Evolutionary conservation across 1,140 invertebrate species (phyloP), one percentile per base, ranked within the genome.

Genomic region (Hermetia illucens): DNA sequence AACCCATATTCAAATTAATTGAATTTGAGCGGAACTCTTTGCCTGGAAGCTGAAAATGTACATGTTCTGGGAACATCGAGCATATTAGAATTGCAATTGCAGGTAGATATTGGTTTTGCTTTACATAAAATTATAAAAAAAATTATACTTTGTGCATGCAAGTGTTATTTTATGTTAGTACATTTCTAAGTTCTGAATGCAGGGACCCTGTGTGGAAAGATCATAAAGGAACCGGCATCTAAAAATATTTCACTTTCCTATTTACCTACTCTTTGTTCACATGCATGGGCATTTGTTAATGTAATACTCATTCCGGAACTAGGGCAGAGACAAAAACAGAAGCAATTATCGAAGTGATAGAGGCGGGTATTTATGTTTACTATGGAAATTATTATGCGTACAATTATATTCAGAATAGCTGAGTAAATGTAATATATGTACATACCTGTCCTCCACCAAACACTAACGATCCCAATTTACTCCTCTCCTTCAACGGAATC

Each of bases 401-500:
- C 8, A 25, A 25, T 25, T 25, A 8, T 8, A 25, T 8, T n/a
- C n/a, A 25, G 8, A 8, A 8, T 25, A 8, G 8, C 8, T 25
- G n/a, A 8, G 8, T 25, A 8, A n/a, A 25, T 25, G 8, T 25
- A 25, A 12, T 5, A 13, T 24, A 24, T 4, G 18, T 19, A 29
- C 55, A 52, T 27, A 61, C 52, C 52, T 71, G 74, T 3, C 76
- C 74, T 5, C 79, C 79, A 9, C 78, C 75, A 42, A 79, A 77
- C 1, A 82, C 79, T 15, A 83, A 50, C 0, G 80, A 77, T 3
- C 79, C 80, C 40, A 83, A 70, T 47, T 77, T 72, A 0, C 77
- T 75, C 46, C 81, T 66, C 58, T 85, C 82, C 6, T 70, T 68
- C 0, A 74, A 58, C 0, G 82, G 82, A 0, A 77, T 75, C 82